Evolutionary conservation across 2,888 invertebrate genomes (phyloP).

Genomic region (Folsomia manolachei): DNA sequence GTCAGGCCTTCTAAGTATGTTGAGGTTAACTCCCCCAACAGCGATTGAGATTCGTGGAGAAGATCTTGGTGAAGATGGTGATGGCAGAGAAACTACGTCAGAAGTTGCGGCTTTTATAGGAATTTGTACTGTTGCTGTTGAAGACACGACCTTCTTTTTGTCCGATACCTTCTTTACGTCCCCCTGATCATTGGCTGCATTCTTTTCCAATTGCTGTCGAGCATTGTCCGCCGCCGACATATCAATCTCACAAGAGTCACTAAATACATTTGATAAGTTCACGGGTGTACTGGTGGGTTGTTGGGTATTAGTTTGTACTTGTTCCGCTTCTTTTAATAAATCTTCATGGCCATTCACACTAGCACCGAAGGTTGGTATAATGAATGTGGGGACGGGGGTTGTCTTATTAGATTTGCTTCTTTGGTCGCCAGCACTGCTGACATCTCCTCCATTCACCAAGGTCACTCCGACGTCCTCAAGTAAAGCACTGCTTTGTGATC

Average conservation of each 20-base stretch:
- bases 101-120: too few species aligned
- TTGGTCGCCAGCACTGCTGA: background rate
- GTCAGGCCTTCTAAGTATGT: constrained; percentile 9
- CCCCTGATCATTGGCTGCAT: too few species aligned
- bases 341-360: background rate
- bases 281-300: background rate
- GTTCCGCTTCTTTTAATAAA: background rate
- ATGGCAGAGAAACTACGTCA: too few species aligned
- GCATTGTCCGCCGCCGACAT: background rate
- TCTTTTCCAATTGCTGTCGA: background rate
- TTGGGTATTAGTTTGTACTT: background rate
- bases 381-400: too few species aligned
- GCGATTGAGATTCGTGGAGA: background rate
- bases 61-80: background rate
- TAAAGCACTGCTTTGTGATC: background rate
- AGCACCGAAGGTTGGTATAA: background rate
- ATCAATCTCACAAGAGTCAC: constrained; percentile 12
- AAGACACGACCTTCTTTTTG: too few species aligned
- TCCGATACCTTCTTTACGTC: too few species aligned
- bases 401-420: constrained; percentile 24
- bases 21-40: background rate
- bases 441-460: background rate
- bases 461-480: background rate
- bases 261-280: constrained; percentile 10
- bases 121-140: too few species aligned